Percentiles rank a stretch among this genome's conserved stretches.
Conservation (phyloP, 2,888 invertebrate genomes). For the Epinotia demarniana region DNA sequence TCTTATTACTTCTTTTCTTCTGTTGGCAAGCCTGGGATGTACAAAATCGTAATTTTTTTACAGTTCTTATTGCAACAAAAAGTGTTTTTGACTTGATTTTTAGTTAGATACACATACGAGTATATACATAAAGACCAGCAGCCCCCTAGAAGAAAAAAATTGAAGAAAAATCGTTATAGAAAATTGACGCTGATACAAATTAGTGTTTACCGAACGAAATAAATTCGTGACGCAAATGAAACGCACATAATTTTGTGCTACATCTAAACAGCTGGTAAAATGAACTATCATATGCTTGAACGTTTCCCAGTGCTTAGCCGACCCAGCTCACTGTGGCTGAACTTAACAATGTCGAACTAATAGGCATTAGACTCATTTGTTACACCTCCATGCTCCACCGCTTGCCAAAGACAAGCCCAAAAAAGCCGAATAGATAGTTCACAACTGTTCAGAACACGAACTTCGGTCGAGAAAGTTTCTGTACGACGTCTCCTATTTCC, state of each 20-base stretch:
- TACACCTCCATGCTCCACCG: conserved; percentile 76
- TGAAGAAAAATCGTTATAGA: background rate
- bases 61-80: too few species aligned
- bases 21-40: background rate
- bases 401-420: conserved; percentile 68
- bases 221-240: background rate
- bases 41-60: background rate
- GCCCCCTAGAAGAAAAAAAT: background rate
- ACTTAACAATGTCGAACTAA: conserved; percentile 80
- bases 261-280: conserved; percentile 23
- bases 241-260: background rate
- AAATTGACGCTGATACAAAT: background rate
- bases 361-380: conserved; percentile 79
- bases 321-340: conserved; percentile 73
- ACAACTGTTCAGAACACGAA: conserved; percentile 55
- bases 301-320: conserved; percentile 66
- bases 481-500: conserved; percentile 21
- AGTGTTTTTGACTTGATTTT: too few species aligned
- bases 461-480: conserved; percentile 19
- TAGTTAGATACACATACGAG: too few species aligned
- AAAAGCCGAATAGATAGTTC: conserved; percentile 67
- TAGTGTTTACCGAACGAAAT: background rate
- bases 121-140: background rate
- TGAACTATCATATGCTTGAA: conserved; percentile 57
- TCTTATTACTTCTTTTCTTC: background rate